Evolutionary conservation across 2,797 vertebrate genomes (phyloP), one percentile per base, ranked within the genome.

Genomic region (Sebastes trivittatus): DNA sequence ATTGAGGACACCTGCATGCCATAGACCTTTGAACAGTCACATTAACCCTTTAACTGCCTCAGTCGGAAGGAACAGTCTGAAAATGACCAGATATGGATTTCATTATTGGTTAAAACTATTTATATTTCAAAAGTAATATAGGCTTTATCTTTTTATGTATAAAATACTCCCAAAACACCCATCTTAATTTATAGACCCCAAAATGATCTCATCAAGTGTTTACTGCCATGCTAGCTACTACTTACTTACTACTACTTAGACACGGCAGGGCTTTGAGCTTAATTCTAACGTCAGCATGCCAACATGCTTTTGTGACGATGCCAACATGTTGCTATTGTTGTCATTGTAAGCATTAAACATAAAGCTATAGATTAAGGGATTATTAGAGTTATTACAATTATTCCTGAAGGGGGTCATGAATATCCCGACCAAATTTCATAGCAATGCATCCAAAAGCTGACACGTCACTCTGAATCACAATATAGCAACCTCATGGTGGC

Each of bases 191-290:
- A 4, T 29, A 59, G 14, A 29, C 7, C 25, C 14, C 14, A 1
- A 59, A 29, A 59, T 29, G 0, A 59, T 29, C 14, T 42, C 3
- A 42, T 42, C 4, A 42, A 29, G 23, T 0, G 20, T 22, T 65
- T 10, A 65, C 8, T 16, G 58, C 7, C 58, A 30, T 14, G 29
- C 8, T 60, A 60, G 58, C 34, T 1, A 3, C 30, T 32, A 32
- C 30, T 32, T 32, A 32, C 30, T 30, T 30, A 32, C 30, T 32
- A 32, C 25, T 25, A 3, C 38, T 42, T 42, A 30, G 9, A 29
- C 16, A 32, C 60, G 0, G 11, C 20, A 11, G 6, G n/a, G 11
- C 18, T 34, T 62, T 62, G 10, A 60, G 4, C 3, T 62, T 6
- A n/a, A 11, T 63, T 34, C 62, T 42, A 64, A 18, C 4, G 7